Evolutionary conservation across 1,140 invertebrate species (phyloP), one percentile per base, ranked within the genome.

Genomic region (Listronotus bonariensis): DNA sequence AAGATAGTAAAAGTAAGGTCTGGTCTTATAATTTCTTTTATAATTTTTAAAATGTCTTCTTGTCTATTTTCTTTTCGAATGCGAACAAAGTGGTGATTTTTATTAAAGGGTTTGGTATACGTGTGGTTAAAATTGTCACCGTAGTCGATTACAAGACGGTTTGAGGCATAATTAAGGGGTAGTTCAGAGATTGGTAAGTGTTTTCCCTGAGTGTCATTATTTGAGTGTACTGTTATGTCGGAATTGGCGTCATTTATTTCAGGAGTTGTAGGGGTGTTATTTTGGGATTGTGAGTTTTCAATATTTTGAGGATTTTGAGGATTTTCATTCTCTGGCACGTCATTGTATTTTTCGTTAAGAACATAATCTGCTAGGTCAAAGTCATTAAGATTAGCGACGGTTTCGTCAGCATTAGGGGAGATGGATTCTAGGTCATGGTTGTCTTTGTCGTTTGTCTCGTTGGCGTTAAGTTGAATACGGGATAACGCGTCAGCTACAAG

Each of bases 401-500:
- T 17, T n/a, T 17, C 12, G 12, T n/a, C 12, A n/a, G 48, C 17
- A 26, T 17, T 15, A n/a, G 14, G 48, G 11, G 14, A 1, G 17
- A 51, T n/a, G n/a, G n/a, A n/a, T n/a, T n/a, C n/a, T n/a, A n/a
- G 7, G 12, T 15, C 11, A 26, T 80, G 78, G 12, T 67, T 56
- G 6, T 54, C 36, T n/a, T 41, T 15, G 2, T 41, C 40, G 11
- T 41, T 26, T 5, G 20, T 56, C 42, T 56, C 54, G 34, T 56
- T 38, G 38, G 42, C 17, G 32, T 56, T 56, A 9, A 56, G 10
- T 49, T 56, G 36, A 8, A 56, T 18, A 14, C 54, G 54, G 2
- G 54, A 56, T 14, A 56, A n/a, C 1, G 34, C 54, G 40, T 56
- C 54, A 12, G 54, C 41, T n/a, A 58, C 55, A 26, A 46, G 2